phyloP scores from a whole-genome alignment of 2,113 vertebrate species.

The Neopipo cinnamomea region DNA sequence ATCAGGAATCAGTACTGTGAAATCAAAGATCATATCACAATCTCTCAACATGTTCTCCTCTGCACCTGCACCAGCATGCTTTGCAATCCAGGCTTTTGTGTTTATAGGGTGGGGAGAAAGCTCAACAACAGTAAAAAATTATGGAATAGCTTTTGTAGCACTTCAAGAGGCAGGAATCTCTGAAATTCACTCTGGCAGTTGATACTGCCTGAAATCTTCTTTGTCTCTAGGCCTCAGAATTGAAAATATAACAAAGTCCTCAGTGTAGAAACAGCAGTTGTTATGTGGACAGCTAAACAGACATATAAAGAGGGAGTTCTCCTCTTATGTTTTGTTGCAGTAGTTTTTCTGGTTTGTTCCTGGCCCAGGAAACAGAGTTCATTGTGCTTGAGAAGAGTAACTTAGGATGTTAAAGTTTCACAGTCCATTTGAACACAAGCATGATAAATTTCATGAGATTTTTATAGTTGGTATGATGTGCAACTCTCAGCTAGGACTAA shows the following conservation, averaged over 20 bases:
- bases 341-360: neutral
- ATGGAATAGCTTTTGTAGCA: neutral
- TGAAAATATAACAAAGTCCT: neutral
- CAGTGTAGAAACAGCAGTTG: neutral
- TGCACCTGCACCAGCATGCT: rapidly evolving
- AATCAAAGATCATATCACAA: neutral
- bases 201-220: neutral
- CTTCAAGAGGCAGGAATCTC: neutral
- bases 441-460: neutral
- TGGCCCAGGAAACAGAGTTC: neutral
- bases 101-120: neutral
- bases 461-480: neutral
- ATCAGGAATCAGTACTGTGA: neutral
- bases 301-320: neutral
- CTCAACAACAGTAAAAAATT: neutral
- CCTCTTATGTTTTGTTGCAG: neutral
- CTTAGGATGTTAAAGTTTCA: neutral
- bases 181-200: neutral
- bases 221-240: neutral
- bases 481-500: neutral
- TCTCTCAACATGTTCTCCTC: neutral
- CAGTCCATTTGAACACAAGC: neutral
- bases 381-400: neutral
- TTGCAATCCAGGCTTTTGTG: neutral
- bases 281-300: neutral